Percentiles rank a stretch among this genome's conserved stretches.
These are phyloP conservation scores for Coracopsis vasa DNA, from an alignment of 2,113 vertebrate species.

Conservation along the genomic window DNA sequence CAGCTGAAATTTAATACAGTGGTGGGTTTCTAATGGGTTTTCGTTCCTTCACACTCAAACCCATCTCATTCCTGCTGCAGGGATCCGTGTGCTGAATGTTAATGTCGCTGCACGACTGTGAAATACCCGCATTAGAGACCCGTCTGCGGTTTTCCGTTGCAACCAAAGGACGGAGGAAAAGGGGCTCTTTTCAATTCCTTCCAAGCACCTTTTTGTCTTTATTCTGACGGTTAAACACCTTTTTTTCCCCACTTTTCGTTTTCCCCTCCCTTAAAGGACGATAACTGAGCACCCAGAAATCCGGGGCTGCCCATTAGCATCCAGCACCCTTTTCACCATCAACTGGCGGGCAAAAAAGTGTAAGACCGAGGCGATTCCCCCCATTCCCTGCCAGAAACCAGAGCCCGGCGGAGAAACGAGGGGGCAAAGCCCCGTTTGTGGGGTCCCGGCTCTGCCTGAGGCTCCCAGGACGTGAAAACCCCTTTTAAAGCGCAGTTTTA, in stretches of 20 bases:
- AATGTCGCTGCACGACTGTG: neutral
- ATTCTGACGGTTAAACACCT: neutral
- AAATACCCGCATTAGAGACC: neutral
- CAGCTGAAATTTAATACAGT: neutral
- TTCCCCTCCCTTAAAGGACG: neutral
- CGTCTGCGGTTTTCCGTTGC: neutral
- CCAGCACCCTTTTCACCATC: neutral
- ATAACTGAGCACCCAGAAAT: neutral
- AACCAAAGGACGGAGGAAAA: neutral
- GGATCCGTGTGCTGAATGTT: neutral
- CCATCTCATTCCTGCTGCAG: neutral
- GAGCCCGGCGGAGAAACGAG: neutral
- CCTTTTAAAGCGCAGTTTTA: neutral
- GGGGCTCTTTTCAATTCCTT: neutral
- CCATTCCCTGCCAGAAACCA: neutral
- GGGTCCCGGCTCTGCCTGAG: fast-evolving
- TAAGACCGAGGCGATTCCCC: neutral
- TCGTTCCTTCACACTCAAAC: neutral
- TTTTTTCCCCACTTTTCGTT: neutral
- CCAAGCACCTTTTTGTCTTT: neutral
- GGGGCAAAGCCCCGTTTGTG: fast-evolving
- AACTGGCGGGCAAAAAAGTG: neutral
- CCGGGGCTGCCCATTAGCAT: neutral
- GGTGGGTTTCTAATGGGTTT: neutral
- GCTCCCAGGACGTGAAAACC: neutral